Evolutionary conservation across 2,888 invertebrate genomes (phyloP).

Genomic region (Drosophila nr. perissopoda): DNA sequence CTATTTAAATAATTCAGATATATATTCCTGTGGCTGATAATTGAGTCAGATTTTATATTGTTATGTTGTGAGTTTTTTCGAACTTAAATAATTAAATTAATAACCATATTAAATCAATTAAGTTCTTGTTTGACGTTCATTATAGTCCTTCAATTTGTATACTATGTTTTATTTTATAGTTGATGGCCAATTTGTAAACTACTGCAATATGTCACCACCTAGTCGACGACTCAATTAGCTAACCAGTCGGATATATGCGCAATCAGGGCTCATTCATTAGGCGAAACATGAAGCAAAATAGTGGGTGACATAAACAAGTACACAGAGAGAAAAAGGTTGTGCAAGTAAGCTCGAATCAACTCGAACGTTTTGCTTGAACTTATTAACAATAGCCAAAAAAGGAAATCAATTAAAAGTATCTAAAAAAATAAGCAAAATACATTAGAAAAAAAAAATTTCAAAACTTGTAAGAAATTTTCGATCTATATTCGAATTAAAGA

Average conservation of each 20-base stretch:
- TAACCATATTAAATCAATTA: conserved; percentile 20
- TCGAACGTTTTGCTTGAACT: not conserved
- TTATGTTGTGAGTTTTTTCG: not conserved
- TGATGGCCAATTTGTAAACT: conserved; percentile 50
- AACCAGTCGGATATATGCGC: conserved; percentile 73
- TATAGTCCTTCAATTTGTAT: not conserved
- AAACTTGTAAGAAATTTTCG: not conserved
- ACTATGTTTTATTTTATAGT: conserved; percentile 7
- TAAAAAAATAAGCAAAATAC: not conserved
- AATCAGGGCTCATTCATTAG: conserved; percentile 73
- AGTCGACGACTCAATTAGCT: conserved; percentile 77
- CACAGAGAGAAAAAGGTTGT: not conserved
- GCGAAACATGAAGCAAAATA: conserved; percentile 39
- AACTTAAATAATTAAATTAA: too few species aligned
- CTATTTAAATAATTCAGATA: too few species aligned
- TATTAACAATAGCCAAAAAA: not conserved
- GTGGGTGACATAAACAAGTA: conserved; percentile 20
- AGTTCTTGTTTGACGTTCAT: not conserved
- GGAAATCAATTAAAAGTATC: too few species aligned
- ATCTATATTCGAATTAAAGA: not conserved
- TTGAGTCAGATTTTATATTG: not conserved
- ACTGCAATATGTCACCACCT: conserved; percentile 67
- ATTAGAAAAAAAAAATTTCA: not conserved
- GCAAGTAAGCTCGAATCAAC: not conserved
- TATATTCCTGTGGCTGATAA: not conserved